Base-by-base conservation (phyloP, 2,113 vertebrate genomes). In the Siphamia tubifer region DNA sequence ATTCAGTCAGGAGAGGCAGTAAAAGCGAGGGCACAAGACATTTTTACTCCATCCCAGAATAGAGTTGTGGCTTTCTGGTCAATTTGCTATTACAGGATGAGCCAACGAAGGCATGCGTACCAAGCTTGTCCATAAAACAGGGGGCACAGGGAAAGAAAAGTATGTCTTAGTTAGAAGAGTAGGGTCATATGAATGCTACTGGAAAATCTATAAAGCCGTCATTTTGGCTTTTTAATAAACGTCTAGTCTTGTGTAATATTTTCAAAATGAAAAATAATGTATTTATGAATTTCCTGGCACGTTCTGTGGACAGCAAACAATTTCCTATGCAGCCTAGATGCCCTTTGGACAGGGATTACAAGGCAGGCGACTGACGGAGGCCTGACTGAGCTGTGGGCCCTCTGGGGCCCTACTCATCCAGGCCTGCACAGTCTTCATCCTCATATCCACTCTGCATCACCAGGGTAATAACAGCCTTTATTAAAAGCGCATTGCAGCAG, bases 161-260 rank as follows among this genome's bases (percentile, higher is more conserved):
- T 79, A 81, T 80, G 74, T 83, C 53, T 76, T 81, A 80, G 82
- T 73, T 75, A 74, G 74, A 79, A 79, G 58, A 63, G 54, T 60
- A 53, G 58, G 69, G 73, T 82, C 65, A 65, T 52, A 73, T 66
- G 71, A 89, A 82, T 78, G 54, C 68, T 77, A 83, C 66, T 85
- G 86, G 75, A 90, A 91, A 90, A 88, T 91, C 83, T 83, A 92
- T 88, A 89, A 93, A 91, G 87, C 88, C 86, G 74, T 92, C 78
- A 88, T 89, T 91, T 84, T 68, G 72, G 49, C 76, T 90, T 89
- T 92, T 93, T 91, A 92, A 92, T 93, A 92, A 92, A 91, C 40
- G 82, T 83, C 73, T 74, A 64, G 86, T 77, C 81, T 89, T 87
- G 82, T 88, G 75, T 90, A 90, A 92, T 90, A 89, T 89, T 90